Evolutionary conservation across 2,113 vertebrate species (phyloP), one percentile per base, ranked within the genome.

Genomic region (Australoheros scitulus): DNA sequence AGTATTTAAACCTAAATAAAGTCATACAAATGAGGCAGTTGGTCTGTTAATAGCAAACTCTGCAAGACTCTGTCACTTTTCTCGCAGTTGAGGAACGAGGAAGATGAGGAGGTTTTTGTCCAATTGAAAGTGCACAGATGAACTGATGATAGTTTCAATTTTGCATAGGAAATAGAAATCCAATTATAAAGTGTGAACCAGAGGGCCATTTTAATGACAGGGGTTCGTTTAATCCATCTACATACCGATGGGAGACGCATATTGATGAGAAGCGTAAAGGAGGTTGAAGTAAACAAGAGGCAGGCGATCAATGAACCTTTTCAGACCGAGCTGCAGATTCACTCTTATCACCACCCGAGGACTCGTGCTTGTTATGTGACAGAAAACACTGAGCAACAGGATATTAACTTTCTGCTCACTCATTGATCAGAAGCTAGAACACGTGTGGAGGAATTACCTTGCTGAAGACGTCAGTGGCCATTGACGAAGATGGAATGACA

Each of bases 281-380:
- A 79, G 57, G 56, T 24, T 29, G 52, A 0, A 24, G 59, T 6
- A 58, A 78, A 79, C 60, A 63, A 61, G 41, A 47, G 34, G 2
- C 11, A 79, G 75, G 38, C 7, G 74, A 85, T 89, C 77, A 60
- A 78, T 85, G 32, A 55, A 34, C 11, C 61, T 76, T 34, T 24
- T 82, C 63, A 80, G 47, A 47, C 34, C 26, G 20, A 60, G 29
- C 58, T 75, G 57, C 64, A 13, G 29, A 68, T 50, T 78, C 36
- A 36, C 47, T 86, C 75, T 24, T 10, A 61, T 68, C 56, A 29
- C 1, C 29, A 24, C 24, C 38, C 22, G 34, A 55, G 34, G 14
- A 52, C 34, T 5, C 34, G 43, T 11, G 36, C 26, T 34, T 55
- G 61, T 72, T 24, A 60, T 34, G 64, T 61, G n/a, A 75, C 13